Evolutionary conservation across 2,797 vertebrate genomes (phyloP).

Genomic region (Lates japonicus): DNA sequence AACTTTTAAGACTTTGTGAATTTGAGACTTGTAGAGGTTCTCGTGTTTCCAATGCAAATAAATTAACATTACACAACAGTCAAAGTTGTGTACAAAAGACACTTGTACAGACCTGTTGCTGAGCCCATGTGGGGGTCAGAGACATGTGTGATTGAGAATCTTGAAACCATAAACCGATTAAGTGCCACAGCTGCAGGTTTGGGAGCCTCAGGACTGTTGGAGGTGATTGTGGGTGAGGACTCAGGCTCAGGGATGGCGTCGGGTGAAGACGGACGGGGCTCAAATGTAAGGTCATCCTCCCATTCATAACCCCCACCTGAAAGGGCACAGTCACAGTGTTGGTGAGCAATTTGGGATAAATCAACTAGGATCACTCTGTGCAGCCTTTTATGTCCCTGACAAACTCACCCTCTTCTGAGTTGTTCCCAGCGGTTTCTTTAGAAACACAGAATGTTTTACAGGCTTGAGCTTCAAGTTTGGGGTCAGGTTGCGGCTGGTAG

Average conservation of each 20-base stretch:
- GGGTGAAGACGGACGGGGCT: conserved; percentile 73
- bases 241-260: conserved; percentile 56
- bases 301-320: conserved; percentile 85
- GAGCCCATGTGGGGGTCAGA: conserved; percentile 88
- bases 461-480: conserved; percentile 59
- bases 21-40: neutral
- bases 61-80: neutral
- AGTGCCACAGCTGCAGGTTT: conserved; percentile 83
- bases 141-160: conserved; percentile 97
- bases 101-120: conserved; percentile 85
- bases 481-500: conserved; percentile 41
- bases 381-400: neutral
- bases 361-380: neutral
- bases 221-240: conserved; percentile 48
- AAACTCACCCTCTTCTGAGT: conserved; percentile 85
- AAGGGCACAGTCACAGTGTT: neutral
- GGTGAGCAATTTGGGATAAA: neutral
- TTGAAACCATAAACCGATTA: conserved; percentile 94
- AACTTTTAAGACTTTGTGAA: neutral
- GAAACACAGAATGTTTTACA: conserved; percentile 59
- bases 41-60: neutral
- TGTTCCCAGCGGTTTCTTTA: conserved; percentile 72
- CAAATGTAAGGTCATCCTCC: conserved; percentile 83
- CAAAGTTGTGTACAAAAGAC: neutral
- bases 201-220: conserved; percentile 74